phyloP scores from a whole-genome alignment of 2,113 vertebrate genomes.

The Oxygymnocypris stewartii region DNA sequence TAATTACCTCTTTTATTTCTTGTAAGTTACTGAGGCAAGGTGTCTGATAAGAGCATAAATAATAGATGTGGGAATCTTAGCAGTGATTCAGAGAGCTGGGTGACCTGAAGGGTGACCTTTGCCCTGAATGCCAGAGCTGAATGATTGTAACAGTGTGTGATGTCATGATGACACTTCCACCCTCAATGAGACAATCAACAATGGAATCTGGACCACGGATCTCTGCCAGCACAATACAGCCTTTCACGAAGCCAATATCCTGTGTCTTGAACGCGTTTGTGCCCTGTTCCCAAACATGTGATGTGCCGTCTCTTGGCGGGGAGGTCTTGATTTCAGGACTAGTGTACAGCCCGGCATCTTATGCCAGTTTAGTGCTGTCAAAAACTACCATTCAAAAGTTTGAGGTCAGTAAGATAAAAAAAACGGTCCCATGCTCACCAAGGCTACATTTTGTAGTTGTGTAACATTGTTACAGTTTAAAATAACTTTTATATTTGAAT shows the following conservation, averaged over 20 bases:
- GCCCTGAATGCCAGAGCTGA: background rate
- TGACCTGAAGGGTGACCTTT: background rate
- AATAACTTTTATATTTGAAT: background rate
- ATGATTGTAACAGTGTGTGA: conserved; percentile 17
- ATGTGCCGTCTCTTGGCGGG: background rate
- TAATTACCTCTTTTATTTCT: background rate
- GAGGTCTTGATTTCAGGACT: background rate
- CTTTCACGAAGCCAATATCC: conserved; percentile 23
- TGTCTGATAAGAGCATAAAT: conserved; percentile 1
- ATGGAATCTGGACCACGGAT: background rate
- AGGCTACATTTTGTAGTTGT: background rate
- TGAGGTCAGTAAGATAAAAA: background rate
- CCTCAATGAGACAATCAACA: conserved; percentile 32
- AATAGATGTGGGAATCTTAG: conserved; percentile 9
- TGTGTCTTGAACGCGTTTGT: background rate
- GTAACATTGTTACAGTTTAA: background rate
- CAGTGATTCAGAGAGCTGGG: background rate
- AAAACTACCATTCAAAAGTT: background rate
- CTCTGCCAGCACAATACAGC: conserved; percentile 41
- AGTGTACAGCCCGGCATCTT: background rate
- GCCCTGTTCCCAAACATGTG: conserved; percentile 33
- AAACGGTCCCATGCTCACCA: too few relatives aligned
- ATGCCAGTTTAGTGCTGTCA: background rate
- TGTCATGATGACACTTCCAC: conserved; percentile 9
- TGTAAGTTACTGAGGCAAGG: background rate